These are phyloP conservation scores for Aphis craccivora DNA, from an alignment of 1,140 invertebrate species.

Conservation along the genomic window DNA sequence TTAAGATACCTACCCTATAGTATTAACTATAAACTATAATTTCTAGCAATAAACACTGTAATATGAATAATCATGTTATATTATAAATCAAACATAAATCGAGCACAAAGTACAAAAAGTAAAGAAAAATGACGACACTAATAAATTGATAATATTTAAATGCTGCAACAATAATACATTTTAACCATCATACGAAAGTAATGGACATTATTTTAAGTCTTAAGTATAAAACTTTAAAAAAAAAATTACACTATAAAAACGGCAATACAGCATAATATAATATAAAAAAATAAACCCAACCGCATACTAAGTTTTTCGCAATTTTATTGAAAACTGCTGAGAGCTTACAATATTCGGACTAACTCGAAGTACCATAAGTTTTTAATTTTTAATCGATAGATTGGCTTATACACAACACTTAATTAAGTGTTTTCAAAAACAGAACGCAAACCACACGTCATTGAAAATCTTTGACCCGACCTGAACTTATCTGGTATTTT, in stretches of 20 bases:
- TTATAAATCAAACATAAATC: not conserved
- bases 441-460: not conserved
- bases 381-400: not conserved
- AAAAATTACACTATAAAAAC: not conserved
- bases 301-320: not conserved
- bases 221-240: no score
- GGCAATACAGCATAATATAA: not conserved
- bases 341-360: not conserved
- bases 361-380: not conserved
- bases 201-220: no score
- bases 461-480: not conserved
- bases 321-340: not conserved
- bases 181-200: not conserved
- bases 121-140: not conserved
- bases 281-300: not conserved
- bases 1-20: no score
- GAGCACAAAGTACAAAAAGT: not conserved
- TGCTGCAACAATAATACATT: not conserved
- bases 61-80: not conserved
- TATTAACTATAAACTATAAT: not conserved
- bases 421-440: not conserved
- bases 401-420: not conserved
- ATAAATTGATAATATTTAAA: not conserved
- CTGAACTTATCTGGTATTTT: not conserved
- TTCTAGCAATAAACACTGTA: not conserved